Percentiles rank a stretch among this genome's conserved stretches.
Conservation (phyloP, 2,797 vertebrate species). For the Gastrophryne carolinensis region DNA sequence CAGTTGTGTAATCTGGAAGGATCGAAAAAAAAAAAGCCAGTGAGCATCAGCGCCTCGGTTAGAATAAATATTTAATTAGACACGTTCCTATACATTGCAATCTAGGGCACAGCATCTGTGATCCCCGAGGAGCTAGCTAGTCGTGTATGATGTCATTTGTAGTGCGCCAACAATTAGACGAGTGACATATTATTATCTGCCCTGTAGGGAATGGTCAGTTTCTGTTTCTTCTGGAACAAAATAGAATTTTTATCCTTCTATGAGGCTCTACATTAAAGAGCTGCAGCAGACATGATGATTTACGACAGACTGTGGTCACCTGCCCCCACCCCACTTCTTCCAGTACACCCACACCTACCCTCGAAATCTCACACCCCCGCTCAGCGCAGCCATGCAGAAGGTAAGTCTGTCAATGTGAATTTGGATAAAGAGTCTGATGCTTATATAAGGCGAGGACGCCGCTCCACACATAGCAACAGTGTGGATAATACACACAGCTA, state of each 20-base stretch:
- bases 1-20: too few relatives aligned
- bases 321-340: constrained; percentile 13
- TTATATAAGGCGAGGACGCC: constrained; percentile 38
- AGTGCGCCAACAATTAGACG: too few relatives aligned
- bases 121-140: too few relatives aligned
- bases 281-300: constrained; percentile 24
- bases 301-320: constrained; percentile 38
- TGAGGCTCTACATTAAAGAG: not conserved
- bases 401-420: constrained; percentile 38
- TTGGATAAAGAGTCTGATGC: constrained; percentile 44
- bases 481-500: not conserved
- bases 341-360: constrained; percentile 30
- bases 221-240: not conserved
- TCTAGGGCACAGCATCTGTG: not conserved
- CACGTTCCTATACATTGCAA: not conserved
- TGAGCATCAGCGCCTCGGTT: too few relatives aligned
- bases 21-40: too few relatives aligned
- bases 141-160: too few relatives aligned
- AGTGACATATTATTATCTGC: too few relatives aligned
- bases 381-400: constrained; percentile 44
- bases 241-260: not conserved
- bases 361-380: constrained; percentile 38
- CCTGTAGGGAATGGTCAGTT: not conserved
- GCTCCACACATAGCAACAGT: not conserved
- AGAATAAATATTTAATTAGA: not conserved